phyloP scores from a whole-genome alignment of 2,797 vertebrate species.

The Sebastes matsubarae region DNA sequence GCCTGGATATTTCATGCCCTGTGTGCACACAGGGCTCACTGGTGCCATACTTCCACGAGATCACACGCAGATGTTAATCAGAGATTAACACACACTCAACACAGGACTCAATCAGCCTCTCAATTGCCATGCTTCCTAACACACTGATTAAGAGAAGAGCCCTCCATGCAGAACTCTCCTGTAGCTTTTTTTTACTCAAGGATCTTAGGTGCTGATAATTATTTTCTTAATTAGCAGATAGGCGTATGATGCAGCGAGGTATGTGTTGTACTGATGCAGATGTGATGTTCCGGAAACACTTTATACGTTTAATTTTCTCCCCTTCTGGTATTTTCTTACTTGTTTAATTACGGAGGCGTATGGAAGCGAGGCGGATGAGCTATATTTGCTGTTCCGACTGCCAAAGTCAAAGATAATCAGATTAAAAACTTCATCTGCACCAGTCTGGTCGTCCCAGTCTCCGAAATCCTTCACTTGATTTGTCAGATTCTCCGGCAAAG shows the following conservation, averaged over 20 bases:
- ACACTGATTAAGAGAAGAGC: conserved; percentile 78
- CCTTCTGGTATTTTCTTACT: conserved; percentile 35
- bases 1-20: conserved; percentile 80
- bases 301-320: conserved; percentile 48
- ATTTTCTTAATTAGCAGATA: conserved; percentile 69
- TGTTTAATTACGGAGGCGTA: conserved; percentile 39
- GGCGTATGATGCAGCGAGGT: conserved; percentile 49
- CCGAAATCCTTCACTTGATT: conserved; percentile 15
- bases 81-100: conserved; percentile 78
- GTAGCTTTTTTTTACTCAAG: conserved; percentile 58
- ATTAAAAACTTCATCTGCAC: conserved; percentile 27
- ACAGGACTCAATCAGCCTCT: conserved; percentile 78
- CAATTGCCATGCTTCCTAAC: conserved; percentile 72
- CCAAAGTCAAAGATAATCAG: conserved; percentile 34
- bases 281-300: conserved; percentile 53
- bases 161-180: conserved; percentile 74
- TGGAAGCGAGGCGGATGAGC: conserved; percentile 19
- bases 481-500: conserved; percentile 18
- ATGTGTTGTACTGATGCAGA: conserved; percentile 51
- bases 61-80: conserved; percentile 85
- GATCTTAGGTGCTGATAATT: conserved; percentile 68
- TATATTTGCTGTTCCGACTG: conserved; percentile 13
- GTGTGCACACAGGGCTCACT: conserved; percentile 78
- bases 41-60: conserved; percentile 80
- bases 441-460: conserved; percentile 1